Evolutionary conservation across 2,888 invertebrate species (phyloP).

Genomic region (Lamellibrachia satsuma): DNA sequence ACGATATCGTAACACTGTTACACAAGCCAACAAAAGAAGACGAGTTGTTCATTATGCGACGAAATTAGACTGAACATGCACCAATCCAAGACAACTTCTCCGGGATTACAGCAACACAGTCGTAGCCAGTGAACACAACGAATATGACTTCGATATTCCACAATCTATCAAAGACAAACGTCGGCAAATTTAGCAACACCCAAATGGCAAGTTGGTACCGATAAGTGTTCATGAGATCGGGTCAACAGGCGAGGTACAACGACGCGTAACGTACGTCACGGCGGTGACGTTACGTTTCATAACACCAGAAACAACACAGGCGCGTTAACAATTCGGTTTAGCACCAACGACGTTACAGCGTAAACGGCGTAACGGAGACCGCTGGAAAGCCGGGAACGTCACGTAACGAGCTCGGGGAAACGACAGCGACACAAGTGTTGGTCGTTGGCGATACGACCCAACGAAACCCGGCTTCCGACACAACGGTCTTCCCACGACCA

Average conservation of each 20-base stretch:
- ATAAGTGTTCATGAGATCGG: neutral
- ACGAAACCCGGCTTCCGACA: neutral
- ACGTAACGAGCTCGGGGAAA: neutral
- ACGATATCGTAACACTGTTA: neutral
- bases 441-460: neutral
- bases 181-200: neutral
- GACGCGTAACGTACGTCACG: neutral
- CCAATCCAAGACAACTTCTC: neutral
- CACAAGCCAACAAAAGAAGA: neutral
- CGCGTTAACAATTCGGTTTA: neutral
- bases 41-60: neutral
- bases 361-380: too few species aligned
- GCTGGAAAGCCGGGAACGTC: neutral
- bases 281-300: neutral
- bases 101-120: neutral
- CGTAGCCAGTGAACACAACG: neutral
- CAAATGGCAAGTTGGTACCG: neutral
- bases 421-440: neutral
- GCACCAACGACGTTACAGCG: neutral
- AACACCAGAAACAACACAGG: constrained; percentile 17
- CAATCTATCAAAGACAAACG: neutral
- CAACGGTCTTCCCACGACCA: neutral
- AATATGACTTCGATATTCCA: neutral
- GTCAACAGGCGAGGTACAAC: neutral
- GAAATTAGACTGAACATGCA: neutral